A percentile compares a stretch with the other conserved stretches of the same genome.
These are phyloP conservation scores for Synanthedon myopaeformis DNA, from an alignment of 2,888 invertebrate species.

Conservation along the genomic window DNA sequence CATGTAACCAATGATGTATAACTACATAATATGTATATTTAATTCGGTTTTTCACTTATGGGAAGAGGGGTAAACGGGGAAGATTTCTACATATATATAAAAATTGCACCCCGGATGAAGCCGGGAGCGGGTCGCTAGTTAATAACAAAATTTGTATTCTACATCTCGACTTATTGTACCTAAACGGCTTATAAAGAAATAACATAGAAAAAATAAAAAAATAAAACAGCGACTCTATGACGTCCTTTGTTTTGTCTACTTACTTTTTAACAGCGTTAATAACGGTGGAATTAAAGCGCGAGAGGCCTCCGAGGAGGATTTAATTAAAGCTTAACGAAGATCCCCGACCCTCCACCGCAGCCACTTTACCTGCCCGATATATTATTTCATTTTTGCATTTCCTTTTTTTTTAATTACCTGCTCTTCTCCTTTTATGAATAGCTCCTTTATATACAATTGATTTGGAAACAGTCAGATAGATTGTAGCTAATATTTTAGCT, in stretches of 20 bases:
- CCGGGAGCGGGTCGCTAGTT: no score
- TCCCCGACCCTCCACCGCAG: slow-evolving; percentile 21
- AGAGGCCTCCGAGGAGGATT: slow-evolving; percentile 68
- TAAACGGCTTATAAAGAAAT: background rate
- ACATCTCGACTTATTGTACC: background rate
- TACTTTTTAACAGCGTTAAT: slow-evolving; percentile 71
- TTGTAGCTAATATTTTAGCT: no score
- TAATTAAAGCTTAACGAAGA: slow-evolving; percentile 70
- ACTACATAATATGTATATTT: no score
- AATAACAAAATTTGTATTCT: no score
- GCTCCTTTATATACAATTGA: no score
- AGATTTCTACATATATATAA: no score
- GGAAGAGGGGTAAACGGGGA: no score
- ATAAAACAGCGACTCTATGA: slow-evolving; percentile 15
- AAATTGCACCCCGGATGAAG: no score
- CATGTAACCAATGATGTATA: no score
- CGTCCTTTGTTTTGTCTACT: slow-evolving; percentile 26
- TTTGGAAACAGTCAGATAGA: no score
- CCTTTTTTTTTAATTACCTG: slow-evolving; percentile 10
- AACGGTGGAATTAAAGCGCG: slow-evolving; percentile 70
- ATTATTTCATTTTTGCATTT: slow-evolving; percentile 54
- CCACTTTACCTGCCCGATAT: slow-evolving; percentile 46
- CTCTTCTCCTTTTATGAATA: no score
- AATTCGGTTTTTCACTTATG: no score
- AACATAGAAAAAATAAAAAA: background rate